These are phyloP conservation scores for Neosalanx taihuensis DNA, from an alignment of 2,797 vertebrate genomes.

Conservation along the genomic window DNA sequence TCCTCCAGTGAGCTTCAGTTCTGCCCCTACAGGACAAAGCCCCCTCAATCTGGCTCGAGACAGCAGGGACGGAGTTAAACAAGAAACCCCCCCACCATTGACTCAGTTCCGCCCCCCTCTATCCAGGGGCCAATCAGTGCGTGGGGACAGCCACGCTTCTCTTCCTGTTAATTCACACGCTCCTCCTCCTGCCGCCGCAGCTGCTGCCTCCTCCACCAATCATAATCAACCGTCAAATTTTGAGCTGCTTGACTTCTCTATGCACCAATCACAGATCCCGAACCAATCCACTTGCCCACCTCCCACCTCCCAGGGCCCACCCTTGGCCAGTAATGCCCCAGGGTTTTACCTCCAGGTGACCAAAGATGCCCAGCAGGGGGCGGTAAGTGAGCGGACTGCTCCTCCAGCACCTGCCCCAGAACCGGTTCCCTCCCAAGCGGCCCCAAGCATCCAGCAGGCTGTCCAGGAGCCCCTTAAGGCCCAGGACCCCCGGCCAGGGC, in stretches of 20 bases:
- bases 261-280: slow-evolving; percentile 73
- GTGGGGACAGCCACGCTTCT: slow-evolving; percentile 55
- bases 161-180: slow-evolving; percentile 55
- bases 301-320: slow-evolving; percentile 62
- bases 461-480: slow-evolving; percentile 36
- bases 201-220: slow-evolving; percentile 60
- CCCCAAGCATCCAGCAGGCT: slow-evolving; percentile 41
- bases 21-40: slow-evolving; percentile 55
- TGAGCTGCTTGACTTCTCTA: slow-evolving; percentile 83
- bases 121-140: slow-evolving; percentile 55
- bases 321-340: slow-evolving; percentile 68
- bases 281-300: slow-evolving; percentile 56
- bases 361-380: slow-evolving; percentile 78
- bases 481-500: slow-evolving; percentile 33
- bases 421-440: slow-evolving; percentile 47
- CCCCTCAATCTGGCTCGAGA: slow-evolving; percentile 77
- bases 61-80: slow-evolving; percentile 51
- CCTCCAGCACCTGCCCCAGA: slow-evolving; percentile 46
- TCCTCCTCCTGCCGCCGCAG: slow-evolving; percentile 38
- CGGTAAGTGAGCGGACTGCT: slow-evolving; percentile 52
- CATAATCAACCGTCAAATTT: slow-evolving; percentile 71
- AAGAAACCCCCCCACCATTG: slow-evolving; percentile 58
- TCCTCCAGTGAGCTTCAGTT: slow-evolving; percentile 56
- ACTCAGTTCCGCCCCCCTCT: slow-evolving; percentile 55
- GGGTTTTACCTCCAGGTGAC: slow-evolving; percentile 94